Evolutionary conservation across 2,888 invertebrate genomes (phyloP).

Genomic region (Cephus pygmeus): DNA sequence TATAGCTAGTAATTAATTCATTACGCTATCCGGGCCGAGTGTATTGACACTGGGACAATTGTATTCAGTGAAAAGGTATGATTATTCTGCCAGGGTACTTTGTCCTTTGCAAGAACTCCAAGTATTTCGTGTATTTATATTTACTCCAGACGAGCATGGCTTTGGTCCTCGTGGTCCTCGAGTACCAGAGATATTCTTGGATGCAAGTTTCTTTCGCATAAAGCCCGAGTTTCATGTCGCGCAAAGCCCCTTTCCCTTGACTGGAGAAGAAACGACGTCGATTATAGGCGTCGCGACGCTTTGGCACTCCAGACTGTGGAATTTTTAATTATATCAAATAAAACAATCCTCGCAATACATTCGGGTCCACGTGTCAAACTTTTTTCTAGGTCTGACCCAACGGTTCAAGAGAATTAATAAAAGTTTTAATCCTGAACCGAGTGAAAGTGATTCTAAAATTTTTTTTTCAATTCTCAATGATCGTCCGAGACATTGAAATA

Average conservation of each 20-base stretch:
- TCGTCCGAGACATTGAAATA: not conserved
- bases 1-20: not conserved
- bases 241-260: not conserved
- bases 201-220: not conserved
- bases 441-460: not conserved
- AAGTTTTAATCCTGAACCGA: no score
- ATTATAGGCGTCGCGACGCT: not conserved
- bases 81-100: not conserved
- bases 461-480: not conserved
- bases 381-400: no score
- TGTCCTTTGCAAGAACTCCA: not conserved
- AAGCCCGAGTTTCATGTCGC: not conserved
- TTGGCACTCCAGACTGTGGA: not conserved
- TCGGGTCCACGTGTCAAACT: not conserved
- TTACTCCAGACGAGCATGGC: not conserved
- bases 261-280: not conserved
- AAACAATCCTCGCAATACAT: not conserved
- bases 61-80: not conserved
- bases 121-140: not conserved
- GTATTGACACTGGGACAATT: not conserved
- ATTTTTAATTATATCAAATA: not conserved
- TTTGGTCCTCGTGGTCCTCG: not conserved
- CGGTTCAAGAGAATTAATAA: no score
- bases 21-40: not conserved
- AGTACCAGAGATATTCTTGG: not conserved